phyloP scores from a whole-genome alignment of 1,140 invertebrate species.

The Charaxes varanes region DNA sequence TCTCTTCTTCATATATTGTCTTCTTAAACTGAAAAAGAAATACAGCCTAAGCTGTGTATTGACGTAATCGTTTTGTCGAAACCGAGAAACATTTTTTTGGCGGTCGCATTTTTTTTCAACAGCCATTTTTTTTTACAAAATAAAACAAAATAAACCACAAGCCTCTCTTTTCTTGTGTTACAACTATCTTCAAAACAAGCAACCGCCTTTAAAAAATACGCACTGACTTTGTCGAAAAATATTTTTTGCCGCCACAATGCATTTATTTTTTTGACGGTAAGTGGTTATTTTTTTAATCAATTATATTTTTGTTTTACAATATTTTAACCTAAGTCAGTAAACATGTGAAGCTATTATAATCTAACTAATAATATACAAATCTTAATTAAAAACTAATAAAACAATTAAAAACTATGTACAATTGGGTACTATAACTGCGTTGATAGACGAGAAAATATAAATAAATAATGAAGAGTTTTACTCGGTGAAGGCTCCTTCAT shows the following conservation, averaged over 20 bases:
- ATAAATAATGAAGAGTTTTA: too few relatives aligned
- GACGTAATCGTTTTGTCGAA: constrained; percentile 25
- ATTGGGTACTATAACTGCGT: constrained; percentile 21
- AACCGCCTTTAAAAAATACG: constrained; percentile 51
- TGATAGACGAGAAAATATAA: too few relatives aligned
- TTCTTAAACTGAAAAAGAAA: constrained; percentile 21
- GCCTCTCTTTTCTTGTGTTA: constrained; percentile 62
- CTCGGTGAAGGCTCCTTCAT: too few relatives aligned
- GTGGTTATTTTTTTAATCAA: constrained; percentile 34
- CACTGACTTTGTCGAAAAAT: constrained; percentile 56
- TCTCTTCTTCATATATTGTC: background rate
- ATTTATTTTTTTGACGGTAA: constrained; percentile 39
- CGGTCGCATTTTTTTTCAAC: constrained; percentile 41
- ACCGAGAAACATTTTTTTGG: constrained; percentile 45
- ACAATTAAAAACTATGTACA: constrained; percentile 31
- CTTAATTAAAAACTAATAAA: constrained; percentile 28
- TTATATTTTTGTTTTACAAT: constrained; percentile 44
- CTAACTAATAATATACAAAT: constrained; percentile 40
- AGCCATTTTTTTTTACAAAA: constrained; percentile 43
- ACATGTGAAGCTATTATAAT: constrained; percentile 26
- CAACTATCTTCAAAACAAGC: constrained; percentile 33
- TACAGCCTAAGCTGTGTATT: constrained; percentile 16
- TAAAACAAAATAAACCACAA: constrained; percentile 49
- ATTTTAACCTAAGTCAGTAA: constrained; percentile 48
- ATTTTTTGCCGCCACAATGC: constrained; percentile 37